Evolutionary conservation across 2,797 vertebrate genomes (phyloP).

Genomic region (Stomatorhinus walkeri): DNA sequence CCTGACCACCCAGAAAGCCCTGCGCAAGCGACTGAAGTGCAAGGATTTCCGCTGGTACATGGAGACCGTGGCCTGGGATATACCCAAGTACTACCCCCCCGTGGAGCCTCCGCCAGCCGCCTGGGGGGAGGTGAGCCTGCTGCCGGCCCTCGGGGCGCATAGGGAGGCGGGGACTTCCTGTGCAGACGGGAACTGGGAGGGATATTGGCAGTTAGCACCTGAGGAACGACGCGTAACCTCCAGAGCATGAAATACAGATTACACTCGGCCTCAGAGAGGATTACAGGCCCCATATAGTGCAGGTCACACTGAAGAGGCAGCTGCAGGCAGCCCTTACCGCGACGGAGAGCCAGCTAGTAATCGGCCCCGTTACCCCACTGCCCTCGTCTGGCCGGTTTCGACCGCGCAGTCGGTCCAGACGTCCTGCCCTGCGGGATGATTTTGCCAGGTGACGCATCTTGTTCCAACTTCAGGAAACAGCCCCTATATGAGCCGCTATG

Average conservation of each 20-base stretch:
- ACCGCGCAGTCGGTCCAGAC: background rate
- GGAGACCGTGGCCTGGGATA: slow-evolving; percentile 79
- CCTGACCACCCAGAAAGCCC: slow-evolving; percentile 74
- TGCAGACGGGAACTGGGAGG: background rate
- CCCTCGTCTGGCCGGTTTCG: background rate
- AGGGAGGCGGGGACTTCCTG: background rate
- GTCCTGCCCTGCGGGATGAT: background rate
- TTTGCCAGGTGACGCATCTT: background rate
- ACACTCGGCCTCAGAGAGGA: background rate
- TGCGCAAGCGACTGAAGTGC: slow-evolving; percentile 76
- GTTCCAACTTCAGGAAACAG: background rate
- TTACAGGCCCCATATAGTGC: background rate
- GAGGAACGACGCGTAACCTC: background rate
- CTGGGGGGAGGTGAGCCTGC: slow-evolving; percentile 71
- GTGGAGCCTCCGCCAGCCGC: slow-evolving; percentile 76
- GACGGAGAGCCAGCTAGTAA: background rate
- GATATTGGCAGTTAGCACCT: background rate
- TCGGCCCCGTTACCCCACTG: background rate
- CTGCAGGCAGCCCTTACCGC: background rate
- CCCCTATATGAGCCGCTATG: background rate
- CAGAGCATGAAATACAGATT: background rate
- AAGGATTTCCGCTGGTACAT: slow-evolving; percentile 88
- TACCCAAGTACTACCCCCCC: slow-evolving; percentile 78
- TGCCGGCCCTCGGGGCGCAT: background rate
- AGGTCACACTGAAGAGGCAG: background rate